These are phyloP conservation scores for Odontomachus brunneus DNA, from an alignment of 1,140 invertebrate species.

Conservation along the genomic window DNA sequence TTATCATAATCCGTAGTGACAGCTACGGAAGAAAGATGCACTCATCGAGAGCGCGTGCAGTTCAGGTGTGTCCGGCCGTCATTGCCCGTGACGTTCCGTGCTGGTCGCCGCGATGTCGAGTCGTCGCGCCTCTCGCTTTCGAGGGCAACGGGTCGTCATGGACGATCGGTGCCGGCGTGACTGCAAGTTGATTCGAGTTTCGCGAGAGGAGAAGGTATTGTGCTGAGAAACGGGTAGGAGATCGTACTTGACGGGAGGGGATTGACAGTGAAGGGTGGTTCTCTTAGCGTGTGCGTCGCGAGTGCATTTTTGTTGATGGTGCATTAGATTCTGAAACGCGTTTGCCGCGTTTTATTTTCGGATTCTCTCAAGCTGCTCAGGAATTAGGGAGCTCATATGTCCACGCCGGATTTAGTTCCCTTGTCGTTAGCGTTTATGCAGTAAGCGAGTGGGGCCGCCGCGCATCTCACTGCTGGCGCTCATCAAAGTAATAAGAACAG, in stretches of 20 bases:
- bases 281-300: no score
- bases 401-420: background rate
- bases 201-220: constrained; percentile 1
- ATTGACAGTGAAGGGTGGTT: no score
- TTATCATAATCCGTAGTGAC: constrained; percentile 80
- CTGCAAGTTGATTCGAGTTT: constrained; percentile 20
- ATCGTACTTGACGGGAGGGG: background rate
- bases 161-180: constrained; percentile 33
- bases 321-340: no score
- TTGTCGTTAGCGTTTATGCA: constrained; percentile 1
- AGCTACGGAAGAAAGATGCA: constrained; percentile 46
- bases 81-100: constrained; percentile 51
- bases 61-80: constrained; percentile 63
- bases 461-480: no score
- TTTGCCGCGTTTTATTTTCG: no score
- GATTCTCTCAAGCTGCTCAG: background rate
- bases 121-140: constrained; percentile 45
- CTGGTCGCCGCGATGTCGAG: constrained; percentile 30
- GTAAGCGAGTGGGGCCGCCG: constrained; percentile 2
- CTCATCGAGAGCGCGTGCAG: constrained; percentile 28
- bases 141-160: constrained; percentile 53
- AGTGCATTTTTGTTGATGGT: no score
- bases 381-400: background rate
- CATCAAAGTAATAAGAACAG: constrained; percentile 25
- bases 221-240: background rate